A percentile compares a stretch with the other conserved stretches of the same genome.
These are phyloP conservation scores for Hirundichthys speculiger DNA, from an alignment of 2,113 vertebrate genomes.

Conservation along the genomic window DNA sequence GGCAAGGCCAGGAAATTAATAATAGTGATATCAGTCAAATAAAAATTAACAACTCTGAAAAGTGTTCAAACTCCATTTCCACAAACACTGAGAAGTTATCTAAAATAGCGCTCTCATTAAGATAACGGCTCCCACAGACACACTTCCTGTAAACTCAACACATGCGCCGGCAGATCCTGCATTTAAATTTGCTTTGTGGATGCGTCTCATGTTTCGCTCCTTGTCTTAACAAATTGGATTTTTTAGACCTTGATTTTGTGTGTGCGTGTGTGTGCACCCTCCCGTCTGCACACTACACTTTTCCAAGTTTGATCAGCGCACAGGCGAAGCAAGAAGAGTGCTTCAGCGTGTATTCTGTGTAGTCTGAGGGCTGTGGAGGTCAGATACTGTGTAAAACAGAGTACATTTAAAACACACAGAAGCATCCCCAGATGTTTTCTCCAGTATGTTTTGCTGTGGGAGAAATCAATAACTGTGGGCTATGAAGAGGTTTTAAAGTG, in stretches of 20 bases:
- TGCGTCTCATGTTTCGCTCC: slow-evolving; percentile 9
- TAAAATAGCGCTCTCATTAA: slow-evolving; percentile 1
- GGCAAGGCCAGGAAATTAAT: too few species aligned
- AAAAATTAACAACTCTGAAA: too few species aligned
- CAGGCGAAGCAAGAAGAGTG: slow-evolving; percentile 21
- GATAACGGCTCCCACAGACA: slow-evolving; percentile 26
- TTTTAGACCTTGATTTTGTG: slow-evolving; percentile 8
- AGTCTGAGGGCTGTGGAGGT: slow-evolving; percentile 47
- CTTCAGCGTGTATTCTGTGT: slow-evolving; percentile 38
- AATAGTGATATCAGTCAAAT: too few species aligned
- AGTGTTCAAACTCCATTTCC: too few species aligned
- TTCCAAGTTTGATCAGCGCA: slow-evolving; percentile 42
- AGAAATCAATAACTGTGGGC: slow-evolving; percentile 76
- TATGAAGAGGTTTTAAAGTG: slow-evolving; percentile 62
- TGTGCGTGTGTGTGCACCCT: neutral
- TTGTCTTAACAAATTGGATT: slow-evolving; percentile 28
- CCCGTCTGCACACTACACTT: slow-evolving; percentile 15
- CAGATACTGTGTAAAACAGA: slow-evolving; percentile 62
- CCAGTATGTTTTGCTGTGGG: slow-evolving; percentile 54
- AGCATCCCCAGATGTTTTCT: slow-evolving; percentile 65
- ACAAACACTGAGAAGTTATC: too few species aligned
- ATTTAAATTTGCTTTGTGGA: slow-evolving; percentile 21
- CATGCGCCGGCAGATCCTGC: neutral
- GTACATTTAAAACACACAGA: slow-evolving; percentile 55
- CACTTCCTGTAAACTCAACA: slow-evolving; percentile 19